Evolutionary conservation across 2,888 invertebrate genomes (phyloP).

Genomic region (Coleophora flavipennella): DNA sequence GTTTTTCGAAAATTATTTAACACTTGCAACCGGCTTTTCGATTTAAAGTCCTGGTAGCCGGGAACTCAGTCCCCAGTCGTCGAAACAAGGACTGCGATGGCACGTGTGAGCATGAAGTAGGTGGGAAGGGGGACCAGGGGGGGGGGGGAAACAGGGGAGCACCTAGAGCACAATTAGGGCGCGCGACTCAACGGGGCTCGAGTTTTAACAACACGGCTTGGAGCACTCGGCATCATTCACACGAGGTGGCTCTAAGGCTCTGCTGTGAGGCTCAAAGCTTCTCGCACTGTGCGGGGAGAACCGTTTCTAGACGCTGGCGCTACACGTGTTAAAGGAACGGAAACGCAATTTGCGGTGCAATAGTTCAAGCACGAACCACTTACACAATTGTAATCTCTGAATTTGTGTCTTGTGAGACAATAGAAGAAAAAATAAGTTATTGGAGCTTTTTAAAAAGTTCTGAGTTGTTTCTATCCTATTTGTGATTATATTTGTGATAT

Average conservation of each 20-base stretch:
- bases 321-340: slow-evolving; percentile 36
- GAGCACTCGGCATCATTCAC: slow-evolving; percentile 62
- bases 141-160: slow-evolving; percentile 8
- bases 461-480: too few relatives aligned
- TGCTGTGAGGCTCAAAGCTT: slow-evolving; percentile 9
- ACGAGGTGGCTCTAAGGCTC: slow-evolving; percentile 28
- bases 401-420: too few relatives aligned
- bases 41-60: too few relatives aligned
- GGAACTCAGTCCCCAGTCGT: slow-evolving; percentile 21
- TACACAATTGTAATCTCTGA: slow-evolving; percentile 4
- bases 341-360: slow-evolving; percentile 23
- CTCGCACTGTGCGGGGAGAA: slow-evolving; percentile 4
- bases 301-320: slow-evolving; percentile 13
- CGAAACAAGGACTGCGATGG: slow-evolving; percentile 46
- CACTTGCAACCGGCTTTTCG: too few relatives aligned
- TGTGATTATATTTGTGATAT: too few relatives aligned
- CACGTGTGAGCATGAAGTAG: too few relatives aligned
- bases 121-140: slow-evolving; percentile 32
- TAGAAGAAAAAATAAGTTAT: too few relatives aligned
- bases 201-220: slow-evolving; percentile 65
- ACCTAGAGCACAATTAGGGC: slow-evolving; percentile 63
- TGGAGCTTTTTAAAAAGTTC: too few relatives aligned
- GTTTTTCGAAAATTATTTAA: too few relatives aligned
- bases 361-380: slow-evolving; percentile 10
- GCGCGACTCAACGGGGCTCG: slow-evolving; percentile 66